Conservation (phyloP, 2,888 invertebrate species). For the Lissocephala sabroskyi region DNA sequence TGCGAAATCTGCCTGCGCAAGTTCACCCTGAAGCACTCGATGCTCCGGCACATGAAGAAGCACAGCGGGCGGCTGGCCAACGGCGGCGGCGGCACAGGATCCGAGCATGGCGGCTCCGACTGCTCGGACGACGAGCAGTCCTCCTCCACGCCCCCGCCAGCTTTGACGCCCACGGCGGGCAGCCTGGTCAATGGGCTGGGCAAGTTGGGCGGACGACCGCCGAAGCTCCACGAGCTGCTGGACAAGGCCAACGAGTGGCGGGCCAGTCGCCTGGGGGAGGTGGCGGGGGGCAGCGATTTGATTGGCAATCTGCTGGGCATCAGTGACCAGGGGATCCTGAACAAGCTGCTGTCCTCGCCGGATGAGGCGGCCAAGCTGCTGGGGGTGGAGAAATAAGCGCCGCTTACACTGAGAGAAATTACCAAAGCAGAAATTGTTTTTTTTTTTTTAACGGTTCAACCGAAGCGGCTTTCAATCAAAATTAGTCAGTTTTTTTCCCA, state of each 20-base stretch:
- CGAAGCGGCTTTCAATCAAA: too few species aligned
- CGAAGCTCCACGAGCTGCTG: conserved; percentile 68
- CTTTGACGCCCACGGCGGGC: conserved; percentile 37
- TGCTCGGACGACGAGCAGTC: conserved; percentile 71
- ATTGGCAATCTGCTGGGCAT: conserved; percentile 93
- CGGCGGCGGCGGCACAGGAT: conserved; percentile 37
- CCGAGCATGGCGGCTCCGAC: conserved; percentile 62
- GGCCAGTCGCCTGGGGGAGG: conserved; percentile 55
- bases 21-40: conserved; percentile 94
- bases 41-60: conserved; percentile 93
- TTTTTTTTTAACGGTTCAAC: conserved; percentile 1
- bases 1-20: conserved; percentile 91
- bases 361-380: conserved; percentile 90
- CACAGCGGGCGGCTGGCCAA: conserved; percentile 79
- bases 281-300: conserved; percentile 75
- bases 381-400: conserved; percentile 80
- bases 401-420: too few species aligned
- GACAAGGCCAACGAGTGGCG: conserved; percentile 69
- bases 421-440: not conserved
- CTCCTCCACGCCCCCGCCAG: conserved; percentile 24
- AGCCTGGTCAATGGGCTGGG: conserved; percentile 9
- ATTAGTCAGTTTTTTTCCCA: conserved; percentile 1
- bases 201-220: conserved; percentile 47
- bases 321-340: conserved; percentile 87
- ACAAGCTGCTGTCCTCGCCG: conserved; percentile 86